Evolutionary conservation across 2,888 invertebrate species (phyloP), one percentile per base, ranked within the genome.

Genomic region (Polymixis lichenea): DNA sequence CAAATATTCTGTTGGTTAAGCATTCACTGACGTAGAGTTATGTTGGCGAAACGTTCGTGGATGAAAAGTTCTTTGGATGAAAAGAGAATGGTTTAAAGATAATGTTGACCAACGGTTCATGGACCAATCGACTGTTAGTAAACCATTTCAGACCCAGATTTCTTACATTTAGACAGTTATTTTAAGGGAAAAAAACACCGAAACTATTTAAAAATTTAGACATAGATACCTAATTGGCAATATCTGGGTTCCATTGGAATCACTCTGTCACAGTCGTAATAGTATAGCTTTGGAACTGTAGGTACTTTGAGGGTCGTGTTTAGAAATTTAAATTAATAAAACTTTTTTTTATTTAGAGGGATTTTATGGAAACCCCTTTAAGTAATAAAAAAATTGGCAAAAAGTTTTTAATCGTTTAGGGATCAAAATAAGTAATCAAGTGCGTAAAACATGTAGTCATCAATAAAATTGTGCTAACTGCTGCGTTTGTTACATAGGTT

Each of bases 181-280:
- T 25, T 77, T 74, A 11, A n/a, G n/a, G n/a, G 19, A 9, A 62
- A 61, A 77, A 32, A 46, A 22, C 15, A 11, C 11, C 25, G 13
- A 51, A 43, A 60, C n/a, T 6, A 62, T n/a, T 61, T 38, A 17
- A 28, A 60, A 58, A 15, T 49, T 15, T 25, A 49, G 49, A 22
- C 2, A 32, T 4, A 22, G n/a, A 6, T 7, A 17, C 22, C 8
- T 11, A 66, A 28, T 66, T 53, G 1, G 13, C 2, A 32, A 32
- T 28, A n/a, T 43, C 8, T 43, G n/a, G 5, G 5, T 4, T 46
- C 69, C 22, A 7, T 46, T 46, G 7, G 17, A 69, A 25, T 25
- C 7, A 25, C 46, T 65, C 4, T 25, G 13, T 46, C 46, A 7
- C 43, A 46, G 64, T 19, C 11, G 25, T 43, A 19, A 19, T 25